Conservation (phyloP, 2,797 vertebrate genomes). For the Orestias chungarensis region DNA sequence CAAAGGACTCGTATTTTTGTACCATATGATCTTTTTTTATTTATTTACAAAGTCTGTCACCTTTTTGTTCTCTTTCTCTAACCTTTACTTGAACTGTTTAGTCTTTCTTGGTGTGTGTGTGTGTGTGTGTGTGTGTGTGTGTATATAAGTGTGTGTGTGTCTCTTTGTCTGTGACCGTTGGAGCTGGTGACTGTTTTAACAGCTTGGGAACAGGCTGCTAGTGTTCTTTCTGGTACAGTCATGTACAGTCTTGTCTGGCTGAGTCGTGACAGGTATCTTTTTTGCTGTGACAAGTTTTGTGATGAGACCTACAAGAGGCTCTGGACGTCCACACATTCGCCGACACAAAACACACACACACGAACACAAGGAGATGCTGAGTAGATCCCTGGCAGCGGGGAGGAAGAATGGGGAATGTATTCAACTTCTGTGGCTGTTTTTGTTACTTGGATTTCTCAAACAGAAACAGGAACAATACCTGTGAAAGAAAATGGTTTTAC, state of each 20-base stretch:
- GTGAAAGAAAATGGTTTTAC: background rate
- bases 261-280: constrained; percentile 76
- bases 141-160: constrained; percentile 15
- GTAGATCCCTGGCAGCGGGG: constrained; percentile 26
- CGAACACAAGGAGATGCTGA: constrained; percentile 16
- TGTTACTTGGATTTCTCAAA: constrained; percentile 22
- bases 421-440: constrained; percentile 42
- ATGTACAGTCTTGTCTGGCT: constrained; percentile 64
- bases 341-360: constrained; percentile 12
- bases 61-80: constrained; percentile 18
- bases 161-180: constrained; percentile 50
- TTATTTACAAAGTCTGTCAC: constrained; percentile 12
- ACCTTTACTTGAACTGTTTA: constrained; percentile 29
- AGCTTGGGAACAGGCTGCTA: constrained; percentile 64
- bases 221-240: constrained; percentile 58
- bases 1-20: constrained; percentile 20
- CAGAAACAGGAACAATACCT: background rate
- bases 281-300: constrained; percentile 78
- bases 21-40: constrained; percentile 18
- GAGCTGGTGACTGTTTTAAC: constrained; percentile 53
- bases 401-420: constrained; percentile 35
- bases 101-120: constrained; percentile 5
- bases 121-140: constrained; percentile 8
- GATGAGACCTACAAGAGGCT: constrained; percentile 73
- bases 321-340: constrained; percentile 34